Base-by-base conservation (phyloP, 2,797 vertebrate species). In the Rhinella marina region DNA sequence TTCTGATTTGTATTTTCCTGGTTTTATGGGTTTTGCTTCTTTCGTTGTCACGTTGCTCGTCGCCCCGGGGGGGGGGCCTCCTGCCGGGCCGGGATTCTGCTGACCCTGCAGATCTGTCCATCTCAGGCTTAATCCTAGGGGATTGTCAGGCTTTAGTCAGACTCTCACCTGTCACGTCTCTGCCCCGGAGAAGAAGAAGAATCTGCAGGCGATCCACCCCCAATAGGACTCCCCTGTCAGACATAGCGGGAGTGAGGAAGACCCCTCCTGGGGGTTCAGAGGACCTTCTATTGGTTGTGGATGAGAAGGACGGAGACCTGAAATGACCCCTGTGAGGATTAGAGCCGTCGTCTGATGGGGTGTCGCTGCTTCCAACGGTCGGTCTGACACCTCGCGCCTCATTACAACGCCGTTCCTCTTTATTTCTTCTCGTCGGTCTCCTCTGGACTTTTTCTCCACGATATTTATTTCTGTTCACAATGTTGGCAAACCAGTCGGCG, bases 401-500 rank as follows among this genome's bases (percentile, higher is more conserved):
- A 19, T 32, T 72, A 17, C 13, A 32, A 3, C 16, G 17, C 2
- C 68, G 4, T 17, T 29, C 25, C 13, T 16, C n/a, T 68, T 14
- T 41, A 41, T 68, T 29, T 29, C 64, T 25, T 68, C 13, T 16
- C 4, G 3, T 5, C 14, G 29, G 6, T 29, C 52, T 3, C 7
- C 13, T 4, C 2, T 12, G 14, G 57, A 61, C 10, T 64, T 48
- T 8, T 0, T 27, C 8, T 14, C 4, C 21, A 50, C 9, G 7
- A 16, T 66, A 48, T 17, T 19, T 11, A 25, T 70, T 11, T 59
- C 19, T 54, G 17, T 0, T 52, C 48, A 80, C 54, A 13, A 97
- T 97, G 98, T 91, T 97, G 94, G 86, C 91, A 75, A 96, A 92
- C 94, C 96, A 96, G 92, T 95, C 96, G 0, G 94, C 96, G 75